Conservation (phyloP, 2,797 vertebrate species). For the Phoxinus dragarum region DNA sequence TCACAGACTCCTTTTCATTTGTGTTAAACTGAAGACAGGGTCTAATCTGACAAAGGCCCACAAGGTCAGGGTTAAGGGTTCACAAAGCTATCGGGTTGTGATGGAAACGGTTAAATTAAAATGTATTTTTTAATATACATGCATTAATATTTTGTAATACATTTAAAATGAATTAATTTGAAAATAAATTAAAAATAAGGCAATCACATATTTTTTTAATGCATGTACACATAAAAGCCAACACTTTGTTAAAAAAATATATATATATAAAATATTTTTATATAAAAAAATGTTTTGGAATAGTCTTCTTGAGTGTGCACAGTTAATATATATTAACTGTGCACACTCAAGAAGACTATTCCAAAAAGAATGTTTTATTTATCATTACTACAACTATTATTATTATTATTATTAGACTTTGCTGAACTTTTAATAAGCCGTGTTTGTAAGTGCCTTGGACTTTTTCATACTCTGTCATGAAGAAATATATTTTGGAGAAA, state of each 20-base stretch:
- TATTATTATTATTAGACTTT: neutral
- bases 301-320: too few species aligned
- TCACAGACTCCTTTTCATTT: conserved; percentile 1
- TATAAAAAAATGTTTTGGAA: too few species aligned
- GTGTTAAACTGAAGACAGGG: neutral
- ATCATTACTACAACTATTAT: neutral
- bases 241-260: neutral
- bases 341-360: neutral
- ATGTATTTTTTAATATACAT: neutral
- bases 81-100: neutral
- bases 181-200: neutral
- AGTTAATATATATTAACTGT: too few species aligned
- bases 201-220: neutral
- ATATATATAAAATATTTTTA: too few species aligned
- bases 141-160: neutral
- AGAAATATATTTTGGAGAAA: too few species aligned
- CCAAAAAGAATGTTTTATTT: too few species aligned
- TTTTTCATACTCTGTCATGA: neutral
- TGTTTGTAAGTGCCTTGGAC: neutral
- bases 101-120: neutral
- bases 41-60: neutral
- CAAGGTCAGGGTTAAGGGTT: neutral
- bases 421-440: neutral
- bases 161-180: neutral
- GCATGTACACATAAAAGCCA: neutral